phyloP scores from a whole-genome alignment of 2,113 vertebrate genomes.

The Thermophis baileyi region DNA sequence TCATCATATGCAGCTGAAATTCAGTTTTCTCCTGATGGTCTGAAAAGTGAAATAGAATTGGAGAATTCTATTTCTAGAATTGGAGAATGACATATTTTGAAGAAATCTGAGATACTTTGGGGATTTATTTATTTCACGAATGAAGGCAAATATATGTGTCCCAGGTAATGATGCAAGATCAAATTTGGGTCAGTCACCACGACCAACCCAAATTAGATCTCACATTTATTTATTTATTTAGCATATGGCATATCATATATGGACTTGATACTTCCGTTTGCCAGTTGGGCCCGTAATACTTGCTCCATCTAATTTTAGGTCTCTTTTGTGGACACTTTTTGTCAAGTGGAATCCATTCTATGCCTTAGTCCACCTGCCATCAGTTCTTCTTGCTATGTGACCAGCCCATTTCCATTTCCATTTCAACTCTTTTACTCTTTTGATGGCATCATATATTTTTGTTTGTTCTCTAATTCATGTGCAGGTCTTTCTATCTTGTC shows the following conservation, averaged over 20 bases:
- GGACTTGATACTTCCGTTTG: neutral
- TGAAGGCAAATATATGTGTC: neutral
- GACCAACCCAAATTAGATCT: neutral
- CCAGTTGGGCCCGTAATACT: neutral
- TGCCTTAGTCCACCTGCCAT: neutral
- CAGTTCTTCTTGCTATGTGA: neutral
- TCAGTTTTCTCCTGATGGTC: neutral
- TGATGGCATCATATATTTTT: no score
- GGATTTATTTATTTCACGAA: neutral
- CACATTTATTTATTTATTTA: neutral
- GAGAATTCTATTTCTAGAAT: no score
- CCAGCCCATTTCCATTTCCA: no score
- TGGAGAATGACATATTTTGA: neutral
- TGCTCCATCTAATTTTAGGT: no score
- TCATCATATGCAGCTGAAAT: neutral
- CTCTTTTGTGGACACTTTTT: neutral
- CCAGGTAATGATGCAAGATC: neutral
- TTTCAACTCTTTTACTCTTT: no score
- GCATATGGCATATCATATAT: neutral
- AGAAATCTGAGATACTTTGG: neutral
- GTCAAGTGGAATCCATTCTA: neutral
- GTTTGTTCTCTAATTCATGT: no score
- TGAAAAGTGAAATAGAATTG: neutral
- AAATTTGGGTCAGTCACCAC: no score
- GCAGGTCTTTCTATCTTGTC: no score